Evolutionary conservation across 2,888 invertebrate genomes (phyloP).

Genomic region (Loripinus fragilis): DNA sequence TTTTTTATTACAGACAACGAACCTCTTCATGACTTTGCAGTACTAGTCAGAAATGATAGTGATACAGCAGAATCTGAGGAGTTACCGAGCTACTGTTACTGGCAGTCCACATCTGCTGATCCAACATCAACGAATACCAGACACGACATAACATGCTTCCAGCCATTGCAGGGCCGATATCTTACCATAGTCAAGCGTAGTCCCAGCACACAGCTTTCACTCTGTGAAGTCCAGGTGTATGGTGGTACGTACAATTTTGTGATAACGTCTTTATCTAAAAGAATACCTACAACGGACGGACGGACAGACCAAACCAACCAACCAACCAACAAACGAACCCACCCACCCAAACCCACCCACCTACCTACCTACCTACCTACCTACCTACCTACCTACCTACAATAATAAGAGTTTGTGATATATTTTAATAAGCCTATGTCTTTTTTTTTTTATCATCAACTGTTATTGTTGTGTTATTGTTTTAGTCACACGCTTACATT

Average conservation of each 20-base stretch:
- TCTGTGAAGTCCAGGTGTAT: constrained; percentile 7
- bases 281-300: no score
- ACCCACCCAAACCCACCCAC: no score
- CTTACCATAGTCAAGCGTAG: not conserved
- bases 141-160: not conserved
- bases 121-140: not conserved
- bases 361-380: no score
- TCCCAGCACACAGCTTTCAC: not conserved
- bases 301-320: no score
- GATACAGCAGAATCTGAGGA: not conserved
- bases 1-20: not conserved
- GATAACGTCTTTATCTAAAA: not conserved
- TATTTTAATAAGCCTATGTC: no score
- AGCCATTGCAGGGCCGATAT: not conserved
- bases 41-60: not conserved
- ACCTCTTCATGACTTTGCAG: not conserved
- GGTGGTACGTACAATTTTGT: not conserved
- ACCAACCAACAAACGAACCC: no score
- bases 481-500: no score
- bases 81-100: not conserved
- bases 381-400: no score
- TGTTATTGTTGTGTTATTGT: no score
- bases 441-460: no score
- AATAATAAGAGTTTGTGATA: no score
- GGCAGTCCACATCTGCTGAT: not conserved